Base-by-base conservation (phyloP, 2,113 vertebrate genomes). In the Myanophis thanlyinensis region DNA sequence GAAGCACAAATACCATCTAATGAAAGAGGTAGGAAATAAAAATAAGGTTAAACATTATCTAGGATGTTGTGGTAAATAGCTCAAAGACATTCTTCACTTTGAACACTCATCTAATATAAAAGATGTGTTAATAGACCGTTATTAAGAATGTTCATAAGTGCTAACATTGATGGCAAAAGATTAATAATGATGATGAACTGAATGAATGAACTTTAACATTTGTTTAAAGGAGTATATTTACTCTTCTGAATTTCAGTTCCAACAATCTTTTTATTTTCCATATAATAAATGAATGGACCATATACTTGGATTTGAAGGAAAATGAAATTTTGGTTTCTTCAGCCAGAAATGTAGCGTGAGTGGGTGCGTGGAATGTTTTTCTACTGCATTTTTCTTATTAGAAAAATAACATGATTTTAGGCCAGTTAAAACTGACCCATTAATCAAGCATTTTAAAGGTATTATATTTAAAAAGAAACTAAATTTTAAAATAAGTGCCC, bases 231-330 rank as follows among this genome's bases (percentile, higher is more conserved):
- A 80, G 2, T 52, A 4, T 93, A 56, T 40, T 13, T 54, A 44
- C 7, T 56, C 46, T 49, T 67, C 62, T 48, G 23, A 35, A 93
- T 90, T 92, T 46, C 90, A 54, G 53, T 92, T 94, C 89, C 22
- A 25, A 44, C 40, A 7, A 22, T 92, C 15, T 84, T 85, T 5
- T 62, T 67, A 67, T 67, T 67, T 25, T 46, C 35, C 56, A 88
- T 53, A 94, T 86, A 93, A 90, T 30, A 91, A 86, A 93, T 62
- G 40, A 93, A 59, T 62, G 22, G 94, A 87, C 85, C 15, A 56
- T 9, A 73, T 48, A 91, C 94, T 59, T 51, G 40, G 56, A 2
- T 91, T 46, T 92, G 56, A 93, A 86, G 46, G 20, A 73, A 40
- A 80, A 40, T 80, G 23, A 25, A 9, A 25, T 30, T 93, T 30